Evolutionary conservation across 2,888 invertebrate genomes (phyloP).

Genomic region (Rhynchonema sp.): DNA sequence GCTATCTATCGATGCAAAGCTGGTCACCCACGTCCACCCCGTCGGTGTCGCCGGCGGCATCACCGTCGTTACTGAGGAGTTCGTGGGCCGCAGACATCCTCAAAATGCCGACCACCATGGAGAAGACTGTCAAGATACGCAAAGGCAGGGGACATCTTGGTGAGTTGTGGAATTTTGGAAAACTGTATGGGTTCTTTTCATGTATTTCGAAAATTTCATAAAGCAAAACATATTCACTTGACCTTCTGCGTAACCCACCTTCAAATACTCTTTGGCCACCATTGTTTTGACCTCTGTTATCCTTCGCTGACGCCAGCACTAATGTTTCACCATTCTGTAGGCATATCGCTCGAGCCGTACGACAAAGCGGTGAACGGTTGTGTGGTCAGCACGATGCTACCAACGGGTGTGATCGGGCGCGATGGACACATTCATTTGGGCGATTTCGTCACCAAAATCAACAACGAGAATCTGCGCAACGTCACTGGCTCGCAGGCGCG

Average conservation of each 20-base stretch:
- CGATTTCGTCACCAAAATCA: constrained; percentile 40
- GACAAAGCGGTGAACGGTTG: constrained; percentile 42
- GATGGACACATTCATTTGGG: constrained; percentile 41
- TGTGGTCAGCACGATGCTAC: constrained; percentile 35
- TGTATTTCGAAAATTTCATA: background rate
- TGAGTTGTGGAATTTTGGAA: too few species aligned
- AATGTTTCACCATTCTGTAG: too few species aligned
- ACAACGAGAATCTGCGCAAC: constrained; percentile 40
- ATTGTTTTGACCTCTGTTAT: too few species aligned
- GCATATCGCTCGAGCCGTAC: constrained; percentile 39
- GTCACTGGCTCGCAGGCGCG: constrained; percentile 41
- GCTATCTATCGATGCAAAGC: constrained; percentile 22
- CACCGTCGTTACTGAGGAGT: constrained; percentile 12
- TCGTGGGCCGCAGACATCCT: constrained; percentile 25
- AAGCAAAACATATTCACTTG: too few species aligned
- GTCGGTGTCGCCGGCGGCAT: constrained; percentile 11
- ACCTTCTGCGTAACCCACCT: too few species aligned
- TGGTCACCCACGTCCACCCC: constrained; percentile 22
- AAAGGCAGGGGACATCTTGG: constrained; percentile 40
- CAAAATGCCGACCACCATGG: constrained; percentile 37
- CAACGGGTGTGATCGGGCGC: constrained; percentile 38
- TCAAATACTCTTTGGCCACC: too few species aligned
- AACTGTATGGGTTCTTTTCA: background rate
- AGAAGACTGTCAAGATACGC: constrained; percentile 38
- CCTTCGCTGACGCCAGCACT: too few species aligned